Evolutionary conservation across 1,140 invertebrate species (phyloP).

Genomic region (Tribolium castaneum): DNA sequence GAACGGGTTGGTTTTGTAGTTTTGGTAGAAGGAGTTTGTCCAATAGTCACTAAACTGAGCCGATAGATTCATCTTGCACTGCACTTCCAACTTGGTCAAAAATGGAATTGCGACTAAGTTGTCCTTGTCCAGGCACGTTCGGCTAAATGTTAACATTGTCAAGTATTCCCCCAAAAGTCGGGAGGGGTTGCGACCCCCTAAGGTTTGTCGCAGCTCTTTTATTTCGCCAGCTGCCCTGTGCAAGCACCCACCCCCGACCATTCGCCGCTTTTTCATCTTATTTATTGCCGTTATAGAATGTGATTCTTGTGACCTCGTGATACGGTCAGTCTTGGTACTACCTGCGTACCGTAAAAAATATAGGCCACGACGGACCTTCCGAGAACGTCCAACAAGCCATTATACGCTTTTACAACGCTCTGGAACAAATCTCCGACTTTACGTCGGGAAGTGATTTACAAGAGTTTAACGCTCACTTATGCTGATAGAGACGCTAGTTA

Average conservation of each 20-base stretch:
- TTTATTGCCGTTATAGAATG: conserved; percentile 59
- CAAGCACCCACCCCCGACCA: conserved; percentile 61
- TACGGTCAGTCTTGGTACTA: neutral
- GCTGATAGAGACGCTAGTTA: conserved; percentile 16
- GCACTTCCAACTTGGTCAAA: conserved; percentile 18
- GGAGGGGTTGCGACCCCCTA: conserved; percentile 60
- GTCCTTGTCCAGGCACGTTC: conserved; percentile 55
- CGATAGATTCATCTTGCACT: conserved; percentile 23
- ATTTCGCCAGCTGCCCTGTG: conserved; percentile 62
- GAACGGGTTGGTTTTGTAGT: conserved; percentile 37
- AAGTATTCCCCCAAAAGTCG: conserved; percentile 58
- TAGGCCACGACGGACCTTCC: conserved; percentile 41
- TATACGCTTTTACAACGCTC: conserved; percentile 30
- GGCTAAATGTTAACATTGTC: conserved; percentile 63
- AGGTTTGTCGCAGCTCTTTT: conserved; percentile 62
- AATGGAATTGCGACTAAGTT: conserved; percentile 52
- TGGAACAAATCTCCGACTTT: conserved; percentile 11
- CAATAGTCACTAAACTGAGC: conserved; percentile 43
- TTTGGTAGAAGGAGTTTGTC: conserved; percentile 30
- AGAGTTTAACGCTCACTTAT: conserved; percentile 37
- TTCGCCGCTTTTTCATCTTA: conserved; percentile 60
- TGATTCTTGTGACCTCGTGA: conserved; percentile 43
- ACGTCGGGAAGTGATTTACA: conserved; percentile 1
- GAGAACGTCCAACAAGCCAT: conserved; percentile 36
- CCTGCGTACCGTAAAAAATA: conserved; percentile 35